Conservation (phyloP, 2,113 vertebrate species). For the Anolis carolinensis region DNA sequence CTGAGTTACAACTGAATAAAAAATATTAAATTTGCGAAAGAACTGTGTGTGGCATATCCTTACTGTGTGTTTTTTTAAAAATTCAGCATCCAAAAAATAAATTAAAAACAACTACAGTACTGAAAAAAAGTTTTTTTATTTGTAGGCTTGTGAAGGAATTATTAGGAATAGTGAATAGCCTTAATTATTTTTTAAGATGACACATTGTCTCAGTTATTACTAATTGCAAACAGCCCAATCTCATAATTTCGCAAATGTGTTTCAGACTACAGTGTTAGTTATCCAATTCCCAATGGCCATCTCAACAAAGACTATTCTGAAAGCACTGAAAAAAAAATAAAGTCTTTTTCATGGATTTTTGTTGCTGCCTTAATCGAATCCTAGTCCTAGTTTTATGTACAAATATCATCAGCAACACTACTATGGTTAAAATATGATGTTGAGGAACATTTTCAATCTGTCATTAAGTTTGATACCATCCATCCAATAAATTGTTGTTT, state of each 20-base stretch:
- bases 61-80: too few relatives aligned
- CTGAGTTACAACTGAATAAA: too few relatives aligned
- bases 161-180: background rate
- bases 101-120: too few relatives aligned
- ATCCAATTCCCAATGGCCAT: background rate
- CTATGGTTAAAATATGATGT: background rate
- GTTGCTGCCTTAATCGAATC: too few relatives aligned
- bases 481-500: background rate
- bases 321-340: background rate
- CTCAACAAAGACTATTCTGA: background rate
- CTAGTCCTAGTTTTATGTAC: too few relatives aligned
- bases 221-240: background rate
- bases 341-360: background rate
- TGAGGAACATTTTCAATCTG: background rate
- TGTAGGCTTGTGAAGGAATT: background rate
- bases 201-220: background rate
- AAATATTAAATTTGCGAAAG: too few relatives aligned
- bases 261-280: background rate
- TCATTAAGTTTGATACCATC: background rate
- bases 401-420: background rate
- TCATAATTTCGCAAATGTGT: background rate
- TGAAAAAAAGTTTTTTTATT: too few relatives aligned
- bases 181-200: background rate
- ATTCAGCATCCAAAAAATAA: too few relatives aligned
- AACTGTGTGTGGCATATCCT: too few relatives aligned